Evolutionary conservation across 2,113 vertebrate genomes (phyloP), one percentile per base, ranked within the genome.

Genomic region (Lontra canadensis): DNA sequence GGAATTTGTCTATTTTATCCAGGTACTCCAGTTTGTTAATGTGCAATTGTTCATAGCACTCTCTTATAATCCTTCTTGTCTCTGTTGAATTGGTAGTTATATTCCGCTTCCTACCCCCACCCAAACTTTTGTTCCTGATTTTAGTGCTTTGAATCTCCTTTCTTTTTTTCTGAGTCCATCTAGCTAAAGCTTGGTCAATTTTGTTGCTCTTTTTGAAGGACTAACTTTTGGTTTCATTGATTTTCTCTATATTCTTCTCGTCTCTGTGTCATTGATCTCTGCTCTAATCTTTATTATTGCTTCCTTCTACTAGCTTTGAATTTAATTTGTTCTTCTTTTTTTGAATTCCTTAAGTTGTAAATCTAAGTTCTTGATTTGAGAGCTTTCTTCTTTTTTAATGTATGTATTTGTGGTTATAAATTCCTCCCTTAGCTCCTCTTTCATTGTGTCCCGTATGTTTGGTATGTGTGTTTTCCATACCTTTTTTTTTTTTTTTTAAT

Each of bases 261-360:
- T 71, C 76, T 91, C 15, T 78, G 4, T 84, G 47, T 69, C 42
- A 79, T 49, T 26, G 63, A 39, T 89, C 61, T 85, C 23, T 65
- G 71, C 71, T 90, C 18, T 92, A 61, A 84, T 39, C 26, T 85
- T 90, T 86, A 49, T 79, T 69, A 65, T 67, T 85, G 20, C 39
- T 83, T 63, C 6, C 49, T 87, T 78, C 31, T 76, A 13, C 15
- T 59, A 74, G 25, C 29, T 92, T 88, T 79, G 84, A 11, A 3
- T 79, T 88, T 84, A 34, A 15, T 88, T 83, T 95, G 26, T 81
- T 86, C 71, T 81, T 90, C 61, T 92, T 90, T 63, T 96, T 85
- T 90, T 61, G 15, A 84, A 23, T 88, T 79, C 44, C 47, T 67
- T 83, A 79, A 91, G 31, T 63, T 90, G 3, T 84, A 85, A 88